A percentile compares a stretch with the other conserved stretches of the same genome.
phyloP scores from a whole-genome alignment of 2,888 invertebrate genomes.

The Flexamia atlantica region DNA sequence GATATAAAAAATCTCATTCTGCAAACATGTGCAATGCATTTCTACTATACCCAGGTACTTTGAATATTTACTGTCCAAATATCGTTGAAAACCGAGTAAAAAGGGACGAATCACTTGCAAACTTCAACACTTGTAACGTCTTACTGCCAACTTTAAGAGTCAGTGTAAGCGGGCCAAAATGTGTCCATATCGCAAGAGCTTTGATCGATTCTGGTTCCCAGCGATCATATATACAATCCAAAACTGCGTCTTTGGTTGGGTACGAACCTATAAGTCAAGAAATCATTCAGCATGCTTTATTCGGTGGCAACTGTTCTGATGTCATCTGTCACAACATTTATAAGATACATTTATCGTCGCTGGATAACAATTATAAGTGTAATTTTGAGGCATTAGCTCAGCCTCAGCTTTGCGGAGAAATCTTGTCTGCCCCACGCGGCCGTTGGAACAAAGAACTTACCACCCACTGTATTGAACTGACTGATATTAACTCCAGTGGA shows the following conservation, averaged over 20 bases:
- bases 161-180: background rate
- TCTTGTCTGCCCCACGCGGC: background rate
- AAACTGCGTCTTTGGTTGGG: background rate
- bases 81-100: too few relatives aligned
- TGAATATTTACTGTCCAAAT: background rate
- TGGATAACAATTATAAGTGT: slow-evolving; percentile 5
- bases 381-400: background rate
- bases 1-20: too few relatives aligned
- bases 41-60: background rate
- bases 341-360: background rate
- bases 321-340: background rate
- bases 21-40: too few relatives aligned
- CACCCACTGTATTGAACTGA: background rate
- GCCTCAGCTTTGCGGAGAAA: background rate
- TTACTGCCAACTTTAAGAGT: background rate
- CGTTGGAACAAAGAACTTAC: slow-evolving; percentile 15
- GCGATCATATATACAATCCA: slow-evolving; percentile 25
- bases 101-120: too few relatives aligned
- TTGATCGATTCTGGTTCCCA: slow-evolving; percentile 5
- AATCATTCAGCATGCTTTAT: slow-evolving; percentile 22
- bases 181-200: background rate
- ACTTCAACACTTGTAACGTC: too few relatives aligned
- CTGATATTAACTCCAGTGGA: slow-evolving; percentile 8
- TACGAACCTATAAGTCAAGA: background rate
- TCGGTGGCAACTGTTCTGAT: slow-evolving; percentile 14